A percentile compares a stretch with the other conserved stretches of the same genome.
Evolutionary conservation across 2,113 vertebrate genomes (phyloP).

Genomic region (Lichenostomus cassidix): DNA sequence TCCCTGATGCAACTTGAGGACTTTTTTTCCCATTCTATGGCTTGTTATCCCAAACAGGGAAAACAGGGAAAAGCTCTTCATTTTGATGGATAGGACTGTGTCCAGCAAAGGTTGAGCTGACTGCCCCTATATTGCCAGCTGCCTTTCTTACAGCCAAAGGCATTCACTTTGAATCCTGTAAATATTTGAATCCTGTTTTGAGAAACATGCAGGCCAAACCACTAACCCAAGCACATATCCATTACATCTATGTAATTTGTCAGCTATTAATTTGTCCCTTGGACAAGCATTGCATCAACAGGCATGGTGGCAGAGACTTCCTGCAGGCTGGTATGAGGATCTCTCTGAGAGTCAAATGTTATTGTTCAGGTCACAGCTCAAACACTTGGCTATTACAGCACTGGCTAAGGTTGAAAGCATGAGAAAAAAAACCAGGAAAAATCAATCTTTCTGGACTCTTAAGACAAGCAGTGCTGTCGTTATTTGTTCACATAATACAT

Average conservation of each 20-base stretch:
- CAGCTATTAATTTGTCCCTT: neutral
- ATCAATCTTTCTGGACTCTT: constrained; percentile 39
- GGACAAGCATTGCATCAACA: neutral
- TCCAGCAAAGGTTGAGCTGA: neutral
- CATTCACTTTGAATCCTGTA: neutral
- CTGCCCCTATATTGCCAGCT: neutral
- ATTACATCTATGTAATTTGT: neutral
- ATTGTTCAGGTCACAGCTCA: constrained; percentile 11
- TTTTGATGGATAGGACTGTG: neutral
- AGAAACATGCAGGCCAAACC: neutral
- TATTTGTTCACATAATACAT: constrained; percentile 27
- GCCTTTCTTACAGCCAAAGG: neutral
- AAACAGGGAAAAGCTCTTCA: neutral
- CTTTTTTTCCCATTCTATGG: neutral
- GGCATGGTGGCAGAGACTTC: neutral
- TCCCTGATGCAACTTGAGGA: neutral
- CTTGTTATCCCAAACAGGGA: neutral
- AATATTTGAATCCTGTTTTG: neutral
- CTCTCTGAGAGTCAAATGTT: constrained; percentile 15
- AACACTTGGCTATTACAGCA: neutral
- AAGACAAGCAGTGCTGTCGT: neutral
- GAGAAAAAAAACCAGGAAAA: neutral
- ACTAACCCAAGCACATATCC: neutral
- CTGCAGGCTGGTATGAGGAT: neutral
- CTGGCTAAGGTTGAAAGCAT: neutral